Conservation (phyloP, 2,113 vertebrate species). For the Ophthalmolycus amberensis region DNA sequence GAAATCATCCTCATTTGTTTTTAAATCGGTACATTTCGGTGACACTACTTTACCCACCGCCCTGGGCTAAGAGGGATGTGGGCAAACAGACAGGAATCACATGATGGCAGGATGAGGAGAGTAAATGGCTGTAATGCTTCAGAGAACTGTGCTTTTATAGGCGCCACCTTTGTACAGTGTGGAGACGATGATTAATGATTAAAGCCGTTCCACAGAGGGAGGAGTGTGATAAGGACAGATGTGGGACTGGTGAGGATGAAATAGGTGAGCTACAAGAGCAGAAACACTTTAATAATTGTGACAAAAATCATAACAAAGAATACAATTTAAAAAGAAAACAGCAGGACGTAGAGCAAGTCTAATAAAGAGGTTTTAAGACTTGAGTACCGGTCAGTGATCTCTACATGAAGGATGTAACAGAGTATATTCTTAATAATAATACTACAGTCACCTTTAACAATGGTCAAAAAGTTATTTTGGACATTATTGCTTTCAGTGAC, state of each 20-base stretch:
- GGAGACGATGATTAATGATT: too few relatives aligned
- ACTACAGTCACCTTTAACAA: too few relatives aligned
- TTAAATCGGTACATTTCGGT: constrained; percentile 5
- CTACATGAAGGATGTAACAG: too few relatives aligned
- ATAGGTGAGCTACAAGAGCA: background rate
- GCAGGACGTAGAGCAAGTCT: background rate
- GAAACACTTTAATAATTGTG: background rate
- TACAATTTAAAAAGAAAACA: background rate
- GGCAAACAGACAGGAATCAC: background rate
- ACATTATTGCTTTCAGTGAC: too few relatives aligned
- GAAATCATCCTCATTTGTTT: background rate
- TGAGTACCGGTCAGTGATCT: too few relatives aligned
- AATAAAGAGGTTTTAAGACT: too few relatives aligned
- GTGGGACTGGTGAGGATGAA: background rate
- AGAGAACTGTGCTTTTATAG: background rate
- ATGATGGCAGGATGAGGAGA: background rate
- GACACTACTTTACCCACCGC: background rate
- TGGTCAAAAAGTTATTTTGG: too few relatives aligned
- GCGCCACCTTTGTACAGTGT: background rate
- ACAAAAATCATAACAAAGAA: background rate
- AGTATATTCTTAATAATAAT: too few relatives aligned
- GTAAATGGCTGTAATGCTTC: background rate
- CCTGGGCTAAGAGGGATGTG: background rate
- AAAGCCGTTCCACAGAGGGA: too few relatives aligned
- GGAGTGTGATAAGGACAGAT: too few relatives aligned